Evolutionary conservation across 1,140 invertebrate genomes (phyloP).

Genomic region (Lethrus apterus): DNA sequence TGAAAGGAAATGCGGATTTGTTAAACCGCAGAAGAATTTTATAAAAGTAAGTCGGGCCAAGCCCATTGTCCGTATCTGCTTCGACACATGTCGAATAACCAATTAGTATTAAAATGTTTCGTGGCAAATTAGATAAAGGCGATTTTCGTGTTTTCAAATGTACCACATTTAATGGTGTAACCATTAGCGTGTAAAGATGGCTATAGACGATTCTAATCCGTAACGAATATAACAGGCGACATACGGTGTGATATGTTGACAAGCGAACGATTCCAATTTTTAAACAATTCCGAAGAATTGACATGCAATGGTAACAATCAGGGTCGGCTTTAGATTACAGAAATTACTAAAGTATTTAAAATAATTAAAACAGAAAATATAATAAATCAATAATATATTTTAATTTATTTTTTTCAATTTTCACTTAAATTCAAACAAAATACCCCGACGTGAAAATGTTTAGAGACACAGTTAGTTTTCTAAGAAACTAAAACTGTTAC

Average conservation of each 20-base stretch:
- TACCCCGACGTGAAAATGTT: no score
- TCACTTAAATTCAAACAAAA: no score
- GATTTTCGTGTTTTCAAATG: not conserved
- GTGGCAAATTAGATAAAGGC: constrained; percentile 21
- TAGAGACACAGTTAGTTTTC: no score
- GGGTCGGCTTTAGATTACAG: not conserved
- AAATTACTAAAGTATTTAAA: no score
- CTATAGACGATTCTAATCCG: constrained; percentile 2
- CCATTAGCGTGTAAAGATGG: no score
- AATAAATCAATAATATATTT: no score
- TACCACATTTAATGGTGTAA: no score
- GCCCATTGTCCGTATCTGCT: constrained; percentile 21
- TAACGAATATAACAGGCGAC: constrained; percentile 19
- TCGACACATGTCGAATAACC: constrained; percentile 32
- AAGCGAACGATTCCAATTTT: constrained; percentile 29
- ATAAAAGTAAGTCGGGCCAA: constrained; percentile 21
- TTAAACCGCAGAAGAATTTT: constrained; percentile 23
- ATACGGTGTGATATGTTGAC: constrained; percentile 38
- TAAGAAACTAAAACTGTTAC: no score
- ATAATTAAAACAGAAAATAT: no score
- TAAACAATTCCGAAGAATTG: constrained; percentile 26
- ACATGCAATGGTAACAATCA: constrained; percentile 25
- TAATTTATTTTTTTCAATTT: no score
- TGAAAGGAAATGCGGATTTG: constrained; percentile 17
- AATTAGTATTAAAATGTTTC: constrained; percentile 31